Evolutionary conservation across 1,140 invertebrate species (phyloP), one percentile per base, ranked within the genome.

Genomic region (Aphidius ervi): DNA sequence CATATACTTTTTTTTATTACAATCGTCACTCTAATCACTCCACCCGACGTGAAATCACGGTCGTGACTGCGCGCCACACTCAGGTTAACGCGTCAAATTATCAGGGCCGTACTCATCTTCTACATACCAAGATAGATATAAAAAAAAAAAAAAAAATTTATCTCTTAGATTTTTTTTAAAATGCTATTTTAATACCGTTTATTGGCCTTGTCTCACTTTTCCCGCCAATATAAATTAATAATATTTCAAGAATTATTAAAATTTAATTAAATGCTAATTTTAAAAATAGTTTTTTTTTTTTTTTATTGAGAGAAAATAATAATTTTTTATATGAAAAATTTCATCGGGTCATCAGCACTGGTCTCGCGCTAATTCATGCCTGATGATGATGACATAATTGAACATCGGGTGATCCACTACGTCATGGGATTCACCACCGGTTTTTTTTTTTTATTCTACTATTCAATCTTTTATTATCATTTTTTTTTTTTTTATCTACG

Each of bases 391-490:
- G 47, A 48, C 54, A 46, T 65, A 62, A 65, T 48, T 60, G 62
- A 67, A 67, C 50, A 67, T 67, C 65, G 63, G 65, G 54, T 67
- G 65, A 67, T 67, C 42, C 56, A 42, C 9, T 46, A 63, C 65
- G 65, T 67, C 65, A 67, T 59, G 61, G 31, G 3, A 50, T 39
- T 16, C 9, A 48, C n/a, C 20, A 20, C 47, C 47, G 6, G 47
- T 23, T 9, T 23, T 41, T 41, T 9, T 9, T 55, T 55, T 41
- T n/a, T 16, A 16, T 40, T 42, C 6, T 42, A 16, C 16, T 16
- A 16, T 7, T 43, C n/a, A 10, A 31, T 31, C 2, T 31, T 31
- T 31, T 31, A 31, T 31, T 31, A 31, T 31, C 23, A 31, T 31
- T 55, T 55, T 55, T 55, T 54, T 55, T 55, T 43, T 43, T n/a